Evolutionary conservation across 2,797 vertebrate species (phyloP).

Genomic region (Adrianichthys oophorus): DNA sequence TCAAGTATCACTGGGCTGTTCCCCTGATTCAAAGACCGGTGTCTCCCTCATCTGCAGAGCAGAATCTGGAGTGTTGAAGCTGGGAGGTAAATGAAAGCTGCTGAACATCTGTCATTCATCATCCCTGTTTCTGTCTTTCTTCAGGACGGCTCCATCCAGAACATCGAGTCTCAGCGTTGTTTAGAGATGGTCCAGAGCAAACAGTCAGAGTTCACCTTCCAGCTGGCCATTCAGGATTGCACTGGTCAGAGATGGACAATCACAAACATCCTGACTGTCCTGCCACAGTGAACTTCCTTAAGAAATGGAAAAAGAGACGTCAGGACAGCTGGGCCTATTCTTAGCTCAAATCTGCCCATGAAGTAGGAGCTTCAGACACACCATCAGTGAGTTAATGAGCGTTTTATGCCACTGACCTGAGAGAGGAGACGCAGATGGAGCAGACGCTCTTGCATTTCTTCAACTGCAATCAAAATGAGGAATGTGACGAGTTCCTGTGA

Average conservation of each 20-base stretch:
- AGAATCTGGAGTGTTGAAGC: no score
- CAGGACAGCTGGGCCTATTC: constrained; percentile 8
- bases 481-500: constrained; percentile 23
- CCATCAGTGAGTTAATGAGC: constrained; percentile 46
- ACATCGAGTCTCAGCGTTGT: constrained; percentile 89
- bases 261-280: constrained; percentile 84
- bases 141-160: constrained; percentile 92
- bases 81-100: no score
- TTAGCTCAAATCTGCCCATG: constrained; percentile 24
- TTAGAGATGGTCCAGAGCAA: constrained; percentile 88
- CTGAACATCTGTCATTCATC: neutral
- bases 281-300: constrained; percentile 51
- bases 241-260: constrained; percentile 92
- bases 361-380: constrained; percentile 26
- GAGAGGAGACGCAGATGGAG: constrained; percentile 36
- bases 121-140: constrained; percentile 14
- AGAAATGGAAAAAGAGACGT: constrained; percentile 2
- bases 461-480: constrained; percentile 31
- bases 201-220: constrained; percentile 84
- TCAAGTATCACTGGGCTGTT: no score
- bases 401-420: constrained; percentile 38
- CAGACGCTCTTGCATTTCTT: constrained; percentile 22
- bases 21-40: no score
- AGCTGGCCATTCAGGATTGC: constrained; percentile 90
- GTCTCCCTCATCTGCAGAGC: no score